phyloP scores from a whole-genome alignment of 1,140 invertebrate genomes.

The Zaprionus inermis region DNA sequence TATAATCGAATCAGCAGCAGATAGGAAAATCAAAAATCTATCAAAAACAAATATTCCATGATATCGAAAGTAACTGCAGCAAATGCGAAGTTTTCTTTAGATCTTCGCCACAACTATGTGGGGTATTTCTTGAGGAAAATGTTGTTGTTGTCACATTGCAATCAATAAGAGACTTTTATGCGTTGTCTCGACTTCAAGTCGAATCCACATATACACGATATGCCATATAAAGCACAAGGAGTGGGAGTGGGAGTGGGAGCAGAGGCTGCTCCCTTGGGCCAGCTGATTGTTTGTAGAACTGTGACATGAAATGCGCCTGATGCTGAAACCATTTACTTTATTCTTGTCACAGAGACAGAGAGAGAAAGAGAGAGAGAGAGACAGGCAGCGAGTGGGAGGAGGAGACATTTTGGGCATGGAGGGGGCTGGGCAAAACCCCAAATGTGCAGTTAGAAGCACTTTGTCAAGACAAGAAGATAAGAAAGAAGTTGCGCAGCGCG shows the following conservation, averaged over 20 bases:
- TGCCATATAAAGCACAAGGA: background rate
- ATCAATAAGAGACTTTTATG: conserved; percentile 52
- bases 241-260: too few relatives aligned
- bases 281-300: conserved; percentile 22
- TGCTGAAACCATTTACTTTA: conserved; percentile 39
- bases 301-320: conserved; percentile 30
- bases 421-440: conserved; percentile 4
- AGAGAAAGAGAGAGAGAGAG: background rate
- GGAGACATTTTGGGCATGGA: too few relatives aligned
- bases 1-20: too few relatives aligned
- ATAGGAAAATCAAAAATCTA: too few relatives aligned
- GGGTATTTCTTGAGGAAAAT: conserved; percentile 3
- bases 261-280: background rate
- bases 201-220: background rate
- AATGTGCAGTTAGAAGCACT: conserved; percentile 72
- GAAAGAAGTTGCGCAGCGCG: conserved; percentile 28
- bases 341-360: conserved; percentile 16
- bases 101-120: background rate
- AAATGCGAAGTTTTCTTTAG: too few relatives aligned
- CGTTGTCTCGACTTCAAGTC: conserved; percentile 18
- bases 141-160: conserved; percentile 38
- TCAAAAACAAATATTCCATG: background rate
- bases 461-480: conserved; percentile 51
- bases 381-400: background rate
- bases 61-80: background rate